These are phyloP conservation scores for Phaethornis superciliosus DNA, from an alignment of 2,113 vertebrate species.

Conservation along the genomic window DNA sequence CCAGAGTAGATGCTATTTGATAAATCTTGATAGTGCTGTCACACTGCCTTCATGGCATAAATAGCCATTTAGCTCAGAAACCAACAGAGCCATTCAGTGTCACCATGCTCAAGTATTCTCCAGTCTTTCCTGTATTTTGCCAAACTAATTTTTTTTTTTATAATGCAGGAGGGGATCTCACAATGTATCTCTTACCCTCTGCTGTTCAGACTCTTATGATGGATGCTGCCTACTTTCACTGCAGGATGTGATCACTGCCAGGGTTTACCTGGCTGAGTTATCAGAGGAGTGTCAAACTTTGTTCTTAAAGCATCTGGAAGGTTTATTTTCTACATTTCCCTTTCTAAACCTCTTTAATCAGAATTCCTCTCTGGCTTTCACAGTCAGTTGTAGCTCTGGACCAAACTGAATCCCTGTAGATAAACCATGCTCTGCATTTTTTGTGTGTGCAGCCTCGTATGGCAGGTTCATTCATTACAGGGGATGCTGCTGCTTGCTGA, in stretches of 20 bases:
- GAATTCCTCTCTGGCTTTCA: neutral
- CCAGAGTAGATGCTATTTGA: slow-evolving; percentile 58
- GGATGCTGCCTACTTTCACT: neutral
- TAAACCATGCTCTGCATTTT: neutral
- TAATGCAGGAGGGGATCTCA: neutral
- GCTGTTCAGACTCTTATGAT: neutral
- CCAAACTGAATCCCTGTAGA: neutral
- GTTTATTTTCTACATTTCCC: neutral
- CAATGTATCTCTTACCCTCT: neutral
- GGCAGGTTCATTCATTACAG: neutral
- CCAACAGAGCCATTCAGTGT: neutral
- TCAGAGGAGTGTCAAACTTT: neutral
- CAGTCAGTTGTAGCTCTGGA: neutral
- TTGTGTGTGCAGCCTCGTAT: neutral
- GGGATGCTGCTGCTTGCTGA: neutral
- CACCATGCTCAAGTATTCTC: neutral
- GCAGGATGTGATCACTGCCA: accelerated
- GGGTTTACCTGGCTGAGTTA: neutral
- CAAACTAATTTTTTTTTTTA: neutral
- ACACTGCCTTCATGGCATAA: slow-evolving; percentile 34
- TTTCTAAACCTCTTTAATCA: neutral
- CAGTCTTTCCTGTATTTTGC: neutral
- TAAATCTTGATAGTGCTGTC: slow-evolving; percentile 51
- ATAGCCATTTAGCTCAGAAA: neutral
- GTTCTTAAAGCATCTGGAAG: neutral